phyloP scores from a whole-genome alignment of 2,113 vertebrate species.

The Brachypteracias leptosomus region DNA sequence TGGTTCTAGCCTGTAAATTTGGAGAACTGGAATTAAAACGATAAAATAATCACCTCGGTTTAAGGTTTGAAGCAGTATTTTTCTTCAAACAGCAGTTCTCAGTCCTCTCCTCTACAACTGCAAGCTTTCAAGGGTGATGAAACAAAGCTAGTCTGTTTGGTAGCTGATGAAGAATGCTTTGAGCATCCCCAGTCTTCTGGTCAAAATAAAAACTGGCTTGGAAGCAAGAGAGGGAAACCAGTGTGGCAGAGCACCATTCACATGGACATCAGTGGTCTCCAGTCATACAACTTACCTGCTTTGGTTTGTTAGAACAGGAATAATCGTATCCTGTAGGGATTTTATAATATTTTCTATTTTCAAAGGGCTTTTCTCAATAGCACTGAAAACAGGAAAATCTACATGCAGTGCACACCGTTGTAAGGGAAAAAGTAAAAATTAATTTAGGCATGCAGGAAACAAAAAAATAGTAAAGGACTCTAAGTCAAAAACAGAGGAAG shows the following conservation, averaged over 20 bases:
- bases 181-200: neutral
- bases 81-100: neutral
- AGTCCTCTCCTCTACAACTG: neutral
- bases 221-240: neutral
- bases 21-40: neutral
- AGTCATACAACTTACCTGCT: neutral
- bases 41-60: neutral
- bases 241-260: neutral
- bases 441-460: neutral
- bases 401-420: neutral
- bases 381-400: neutral
- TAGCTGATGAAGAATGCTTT: neutral
- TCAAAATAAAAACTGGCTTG: neutral
- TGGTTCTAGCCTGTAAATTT: neutral
- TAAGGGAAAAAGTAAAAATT: neutral
- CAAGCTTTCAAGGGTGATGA: neutral
- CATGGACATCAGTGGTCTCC: neutral
- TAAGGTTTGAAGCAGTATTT: neutral
- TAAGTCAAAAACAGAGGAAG: neutral
- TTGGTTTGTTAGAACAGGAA: neutral
- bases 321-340: neutral
- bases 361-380: neutral
- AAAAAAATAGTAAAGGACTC: neutral
- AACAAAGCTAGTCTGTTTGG: neutral
- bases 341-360: neutral